Conservation (phyloP, 2,113 vertebrate genomes). For the Atractosteus spatula region DNA sequence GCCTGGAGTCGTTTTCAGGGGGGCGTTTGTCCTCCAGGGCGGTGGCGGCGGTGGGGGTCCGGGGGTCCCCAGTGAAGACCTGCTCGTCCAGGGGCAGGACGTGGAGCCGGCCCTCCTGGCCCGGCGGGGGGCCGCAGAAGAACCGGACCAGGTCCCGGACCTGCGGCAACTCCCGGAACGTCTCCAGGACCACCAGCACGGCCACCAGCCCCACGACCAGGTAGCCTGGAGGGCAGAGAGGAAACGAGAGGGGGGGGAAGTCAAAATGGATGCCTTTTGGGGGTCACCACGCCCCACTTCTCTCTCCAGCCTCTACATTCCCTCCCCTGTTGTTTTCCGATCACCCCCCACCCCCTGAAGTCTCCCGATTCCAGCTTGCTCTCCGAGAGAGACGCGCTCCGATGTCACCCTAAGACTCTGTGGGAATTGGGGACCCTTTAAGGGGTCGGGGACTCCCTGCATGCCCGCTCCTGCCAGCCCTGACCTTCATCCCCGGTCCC, state of each 20-base stretch:
- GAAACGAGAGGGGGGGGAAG: background rate
- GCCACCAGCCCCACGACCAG: conserved; percentile 52
- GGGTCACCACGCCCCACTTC: background rate
- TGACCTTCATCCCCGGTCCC: no score
- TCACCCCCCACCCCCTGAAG: background rate
- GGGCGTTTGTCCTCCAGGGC: background rate
- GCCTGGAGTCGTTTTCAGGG: conserved; percentile 21
- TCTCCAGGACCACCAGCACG: conserved; percentile 50
- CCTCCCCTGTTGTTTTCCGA: background rate
- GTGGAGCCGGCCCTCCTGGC: conserved; percentile 24
- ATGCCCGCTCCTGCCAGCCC: no score
- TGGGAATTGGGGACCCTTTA: no score
- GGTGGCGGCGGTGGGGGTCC: background rate
- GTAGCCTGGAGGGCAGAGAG: conserved; percentile 41
- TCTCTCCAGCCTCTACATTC: background rate
- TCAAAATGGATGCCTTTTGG: background rate
- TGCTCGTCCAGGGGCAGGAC: conserved; percentile 33
- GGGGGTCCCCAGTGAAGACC: conserved; percentile 22
- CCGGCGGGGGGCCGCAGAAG: conserved; percentile 26
- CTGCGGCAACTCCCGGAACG: conserved; percentile 45
- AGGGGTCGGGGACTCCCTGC: no score
- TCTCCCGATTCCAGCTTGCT: no score
- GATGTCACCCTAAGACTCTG: no score
- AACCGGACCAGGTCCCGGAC: conserved; percentile 39
- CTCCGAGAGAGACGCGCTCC: no score